Conservation (phyloP, 2,888 invertebrate species). For the Parascotia fuliginaria region DNA sequence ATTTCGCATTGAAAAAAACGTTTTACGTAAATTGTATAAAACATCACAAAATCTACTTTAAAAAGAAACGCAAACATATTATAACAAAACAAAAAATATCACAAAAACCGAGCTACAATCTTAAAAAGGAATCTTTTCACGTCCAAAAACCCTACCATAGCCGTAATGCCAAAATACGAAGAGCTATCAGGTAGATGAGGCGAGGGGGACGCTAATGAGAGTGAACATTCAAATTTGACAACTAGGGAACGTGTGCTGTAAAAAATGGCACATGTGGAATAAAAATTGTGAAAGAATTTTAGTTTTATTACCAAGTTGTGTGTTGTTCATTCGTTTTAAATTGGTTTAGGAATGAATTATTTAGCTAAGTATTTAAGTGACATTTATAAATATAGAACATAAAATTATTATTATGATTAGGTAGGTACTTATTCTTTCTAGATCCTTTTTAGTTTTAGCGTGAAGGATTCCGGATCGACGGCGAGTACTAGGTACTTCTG, state of each 20-base stretch:
- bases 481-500: no score
- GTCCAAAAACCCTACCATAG: constrained; percentile 5
- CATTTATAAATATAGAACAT: no score
- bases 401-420: no score
- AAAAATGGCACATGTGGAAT: constrained; percentile 3
- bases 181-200: constrained; percentile 32
- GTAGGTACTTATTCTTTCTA: no score
- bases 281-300: background rate
- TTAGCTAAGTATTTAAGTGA: no score
- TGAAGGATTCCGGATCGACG: no score
- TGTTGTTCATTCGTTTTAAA: background rate
- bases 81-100: background rate
- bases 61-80: no score
- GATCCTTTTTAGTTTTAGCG: no score
- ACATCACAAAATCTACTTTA: no score
- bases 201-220: constrained; percentile 31
- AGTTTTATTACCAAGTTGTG: constrained; percentile 1
- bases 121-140: constrained; percentile 28
- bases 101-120: constrained; percentile 18
- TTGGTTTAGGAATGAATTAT: no score
- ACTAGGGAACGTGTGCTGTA: constrained; percentile 17
- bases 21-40: no score
- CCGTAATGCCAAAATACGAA: background rate
- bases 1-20: no score
- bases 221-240: constrained; percentile 38